Evolutionary conservation across 2,888 invertebrate genomes (phyloP), one percentile per base, ranked within the genome.

Genomic region (Volucella inflata): DNA sequence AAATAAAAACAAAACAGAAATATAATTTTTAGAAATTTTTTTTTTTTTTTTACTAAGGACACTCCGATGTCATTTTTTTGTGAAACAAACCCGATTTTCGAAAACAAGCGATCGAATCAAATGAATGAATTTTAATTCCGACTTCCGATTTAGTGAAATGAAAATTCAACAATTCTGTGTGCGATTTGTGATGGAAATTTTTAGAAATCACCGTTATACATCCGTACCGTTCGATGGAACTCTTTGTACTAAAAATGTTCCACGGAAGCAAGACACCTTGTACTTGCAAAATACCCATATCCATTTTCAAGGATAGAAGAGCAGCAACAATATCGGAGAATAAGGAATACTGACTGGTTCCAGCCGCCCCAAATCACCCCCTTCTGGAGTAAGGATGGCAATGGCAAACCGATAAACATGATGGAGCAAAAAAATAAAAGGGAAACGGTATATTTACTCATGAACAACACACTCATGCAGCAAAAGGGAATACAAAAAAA

Each of bases 171-270:
- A 57, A 55, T 46, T 46, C 48, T 46, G 10, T 46, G 53, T 62
- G 50, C 82, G 82, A 82, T 67, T 67, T 10, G 57, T 40, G 36
- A 17, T 44, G 36, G 36, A 76, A n/a, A 17, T 62, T 85, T 74
- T 78, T 48, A 68, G 65, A 77, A 81, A 81, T 68, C 55, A 81
- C 71, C 81, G 85, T 68, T 80, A 88, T 88, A 89, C 91, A 91
- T 90, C 91, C 91, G 90, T 87, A 91, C 90, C 90, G 90, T 90
- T 89, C 89, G 91, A 91, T 90, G 88, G 90, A 91, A 91, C 91
- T 91, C 91, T 90, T 91, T 91, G 92, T 91, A 91, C 91, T 91
- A 91, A 91, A 90, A 88, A 79, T 64, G 53, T 79, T 64, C 65
- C 76, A 82, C 89, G 90, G 89, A 90, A 89, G 89, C 87, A 89